Conservation (phyloP, 2,888 invertebrate genomes). For the Chaitophorus viminalis region DNA sequence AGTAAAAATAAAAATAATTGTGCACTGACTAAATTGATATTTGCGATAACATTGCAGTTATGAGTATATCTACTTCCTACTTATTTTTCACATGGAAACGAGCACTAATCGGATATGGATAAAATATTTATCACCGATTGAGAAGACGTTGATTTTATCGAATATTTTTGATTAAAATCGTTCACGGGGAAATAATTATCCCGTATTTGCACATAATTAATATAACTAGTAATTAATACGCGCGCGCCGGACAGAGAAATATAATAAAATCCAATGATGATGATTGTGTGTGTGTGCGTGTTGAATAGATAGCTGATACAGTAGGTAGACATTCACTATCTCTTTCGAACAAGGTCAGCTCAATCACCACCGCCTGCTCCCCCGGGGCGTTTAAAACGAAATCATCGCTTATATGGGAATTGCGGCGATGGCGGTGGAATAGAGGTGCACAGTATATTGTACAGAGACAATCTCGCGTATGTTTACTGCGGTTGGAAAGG, state of each 20-base stretch:
- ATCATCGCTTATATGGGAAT: slow-evolving; percentile 27
- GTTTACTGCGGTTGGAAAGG: background rate
- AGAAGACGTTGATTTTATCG: too few species aligned
- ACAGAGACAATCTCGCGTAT: too few species aligned
- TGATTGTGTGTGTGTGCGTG: background rate
- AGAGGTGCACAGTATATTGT: background rate
- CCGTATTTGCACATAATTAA: too few species aligned
- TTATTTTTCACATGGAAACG: too few species aligned
- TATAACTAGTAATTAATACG: too few species aligned
- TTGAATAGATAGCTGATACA: background rate
- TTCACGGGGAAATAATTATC: too few species aligned
- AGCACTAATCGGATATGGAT: background rate
- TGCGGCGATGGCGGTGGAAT: background rate
- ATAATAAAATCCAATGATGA: background rate
- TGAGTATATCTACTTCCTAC: too few species aligned
- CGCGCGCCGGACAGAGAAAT: too few species aligned
- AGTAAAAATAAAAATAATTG: too few species aligned
- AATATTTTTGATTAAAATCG: too few species aligned
- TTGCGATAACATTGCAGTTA: too few species aligned
- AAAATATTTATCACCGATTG: background rate
- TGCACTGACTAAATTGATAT: too few species aligned
- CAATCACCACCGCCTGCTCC: background rate
- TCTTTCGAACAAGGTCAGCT: slow-evolving; percentile 57
- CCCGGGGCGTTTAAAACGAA: slow-evolving; percentile 37
- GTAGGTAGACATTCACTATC: slow-evolving; percentile 34